phyloP scores from a whole-genome alignment of 2,797 vertebrate species.

The Mormyrus proboscirostris region DNA sequence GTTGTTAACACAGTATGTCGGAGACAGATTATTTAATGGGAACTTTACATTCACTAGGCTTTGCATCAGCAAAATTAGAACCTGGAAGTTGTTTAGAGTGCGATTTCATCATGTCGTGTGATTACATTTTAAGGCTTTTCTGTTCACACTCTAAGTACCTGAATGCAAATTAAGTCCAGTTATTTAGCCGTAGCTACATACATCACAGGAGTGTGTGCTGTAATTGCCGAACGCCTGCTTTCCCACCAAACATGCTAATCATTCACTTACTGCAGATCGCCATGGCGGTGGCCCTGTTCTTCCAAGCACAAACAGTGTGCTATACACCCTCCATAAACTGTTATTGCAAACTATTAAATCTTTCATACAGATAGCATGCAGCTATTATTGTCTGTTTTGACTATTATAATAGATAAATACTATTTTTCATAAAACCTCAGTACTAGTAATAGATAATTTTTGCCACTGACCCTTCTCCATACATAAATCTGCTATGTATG shows the following conservation, averaged over 20 bases:
- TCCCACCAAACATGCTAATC: background rate
- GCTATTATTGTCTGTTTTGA: background rate
- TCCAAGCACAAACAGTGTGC: background rate
- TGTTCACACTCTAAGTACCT: slow-evolving; percentile 27
- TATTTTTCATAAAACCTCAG: background rate
- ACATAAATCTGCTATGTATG: background rate
- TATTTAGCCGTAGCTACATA: background rate
- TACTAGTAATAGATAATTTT: background rate
- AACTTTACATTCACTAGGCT: slow-evolving; percentile 40
- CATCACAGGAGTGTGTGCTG: slow-evolving; percentile 12
- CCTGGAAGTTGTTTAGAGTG: slow-evolving; percentile 46
- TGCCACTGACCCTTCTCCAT: background rate
- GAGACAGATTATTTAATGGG: slow-evolving; percentile 51
- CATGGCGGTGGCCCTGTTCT: background rate
- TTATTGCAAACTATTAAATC: background rate
- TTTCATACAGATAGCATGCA: background rate
- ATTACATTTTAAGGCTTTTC: slow-evolving; percentile 41
- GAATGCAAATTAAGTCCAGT: background rate
- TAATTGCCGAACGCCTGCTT: background rate
- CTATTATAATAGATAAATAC: background rate
- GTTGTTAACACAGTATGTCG: slow-evolving; percentile 16
- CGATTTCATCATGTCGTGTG: slow-evolving; percentile 46
- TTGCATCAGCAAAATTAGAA: slow-evolving; percentile 52
- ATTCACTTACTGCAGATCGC: background rate
- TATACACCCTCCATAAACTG: background rate